Percentiles rank a stretch among this genome's conserved stretches.
phyloP scores from a whole-genome alignment of 2,797 vertebrate species.

The Dipus sagitta region DNA sequence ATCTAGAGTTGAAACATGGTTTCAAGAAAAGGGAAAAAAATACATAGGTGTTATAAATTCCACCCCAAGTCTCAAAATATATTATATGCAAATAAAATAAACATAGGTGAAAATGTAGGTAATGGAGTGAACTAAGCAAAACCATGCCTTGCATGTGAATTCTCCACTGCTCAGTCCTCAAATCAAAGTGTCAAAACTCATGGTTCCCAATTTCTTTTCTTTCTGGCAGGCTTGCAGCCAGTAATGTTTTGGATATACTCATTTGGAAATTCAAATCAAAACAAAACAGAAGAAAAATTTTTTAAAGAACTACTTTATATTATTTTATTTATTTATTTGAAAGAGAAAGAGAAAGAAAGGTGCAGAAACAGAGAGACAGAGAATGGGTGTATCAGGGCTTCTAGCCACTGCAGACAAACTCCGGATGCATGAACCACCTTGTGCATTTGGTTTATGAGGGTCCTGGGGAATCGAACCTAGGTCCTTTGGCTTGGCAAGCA shows the following conservation, averaged over 20 bases:
- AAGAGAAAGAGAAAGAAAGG: no score
- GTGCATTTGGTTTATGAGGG: no score
- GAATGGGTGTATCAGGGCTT: no score
- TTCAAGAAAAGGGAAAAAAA: neutral
- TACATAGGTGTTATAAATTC: neutral
- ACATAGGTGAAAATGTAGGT: slow-evolving; percentile 21
- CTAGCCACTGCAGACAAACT: no score
- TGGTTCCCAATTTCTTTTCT: neutral
- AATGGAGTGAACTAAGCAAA: slow-evolving; percentile 3
- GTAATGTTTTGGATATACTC: neutral
- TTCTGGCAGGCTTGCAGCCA: neutral
- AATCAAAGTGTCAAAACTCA: slow-evolving; percentile 35
- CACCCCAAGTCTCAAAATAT: neutral
- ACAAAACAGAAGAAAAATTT: neutral
- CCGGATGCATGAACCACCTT: no score
- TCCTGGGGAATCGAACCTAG: no score
- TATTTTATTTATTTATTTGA: no score
- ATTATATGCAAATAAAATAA: neutral
- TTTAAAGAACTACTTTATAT: neutral
- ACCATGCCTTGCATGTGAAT: neutral
- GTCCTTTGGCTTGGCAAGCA: no score
- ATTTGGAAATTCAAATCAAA: slow-evolving; percentile 35
- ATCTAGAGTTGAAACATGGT: neutral
- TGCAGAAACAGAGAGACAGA: no score
- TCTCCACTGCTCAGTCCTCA: neutral